Conservation (phyloP, 2,797 vertebrate species). For the Trematomus bernacchii region DNA sequence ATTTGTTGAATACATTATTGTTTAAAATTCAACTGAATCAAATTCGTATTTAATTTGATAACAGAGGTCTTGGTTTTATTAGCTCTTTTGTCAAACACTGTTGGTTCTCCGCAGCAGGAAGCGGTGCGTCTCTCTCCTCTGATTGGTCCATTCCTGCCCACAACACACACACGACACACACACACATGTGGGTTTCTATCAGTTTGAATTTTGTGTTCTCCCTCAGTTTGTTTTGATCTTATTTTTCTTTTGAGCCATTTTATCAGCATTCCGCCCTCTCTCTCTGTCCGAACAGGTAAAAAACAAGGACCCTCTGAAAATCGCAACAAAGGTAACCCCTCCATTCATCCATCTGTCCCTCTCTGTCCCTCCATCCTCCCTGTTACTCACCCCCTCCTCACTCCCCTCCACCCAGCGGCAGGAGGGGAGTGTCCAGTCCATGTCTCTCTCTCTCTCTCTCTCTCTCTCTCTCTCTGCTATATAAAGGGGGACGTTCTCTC, state of each 20-base stretch:
- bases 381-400: constrained; percentile 72
- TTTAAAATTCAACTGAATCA: neutral
- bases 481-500: constrained; percentile 85
- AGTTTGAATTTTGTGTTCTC: constrained; percentile 81
- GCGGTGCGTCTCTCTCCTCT: constrained; percentile 66
- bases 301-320: constrained; percentile 99
- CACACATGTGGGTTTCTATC: constrained; percentile 80
- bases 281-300: constrained; percentile 99
- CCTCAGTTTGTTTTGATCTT: constrained; percentile 82
- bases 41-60: neutral
- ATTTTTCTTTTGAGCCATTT: constrained; percentile 87
- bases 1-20: neutral
- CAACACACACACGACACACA: constrained; percentile 72
- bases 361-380: constrained; percentile 78
- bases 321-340: constrained; percentile 99
- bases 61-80: neutral
- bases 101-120: constrained; percentile 52
- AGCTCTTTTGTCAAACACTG: neutral
- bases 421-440: constrained; percentile 82
- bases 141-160: constrained; percentile 76
- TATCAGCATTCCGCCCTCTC: constrained; percentile 93
- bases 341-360: constrained; percentile 87
- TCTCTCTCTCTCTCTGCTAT: constrained; percentile 80
- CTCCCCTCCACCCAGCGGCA: constrained; percentile 85
- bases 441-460: constrained; percentile 66